These are phyloP conservation scores for Diorhabda carinulata DNA, from an alignment of 1,140 invertebrate genomes.

Conservation along the genomic window DNA sequence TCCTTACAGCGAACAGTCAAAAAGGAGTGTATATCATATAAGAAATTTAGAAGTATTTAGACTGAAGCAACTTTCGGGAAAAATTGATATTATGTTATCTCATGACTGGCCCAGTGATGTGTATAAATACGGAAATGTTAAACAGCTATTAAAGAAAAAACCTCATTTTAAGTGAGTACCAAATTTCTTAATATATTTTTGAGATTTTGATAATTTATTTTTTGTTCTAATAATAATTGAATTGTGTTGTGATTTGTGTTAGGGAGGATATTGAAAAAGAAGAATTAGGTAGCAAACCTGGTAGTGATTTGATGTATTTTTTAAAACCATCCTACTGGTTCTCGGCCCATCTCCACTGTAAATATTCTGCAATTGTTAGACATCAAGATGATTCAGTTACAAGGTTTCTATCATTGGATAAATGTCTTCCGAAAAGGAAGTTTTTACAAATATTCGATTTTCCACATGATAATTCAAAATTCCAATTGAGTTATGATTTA, in stretches of 20 bases:
- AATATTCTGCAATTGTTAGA: constrained; percentile 84
- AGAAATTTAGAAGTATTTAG: constrained; percentile 84
- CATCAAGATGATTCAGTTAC: constrained; percentile 63
- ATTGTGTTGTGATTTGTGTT: constrained; percentile 33
- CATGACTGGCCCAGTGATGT: constrained; percentile 97
- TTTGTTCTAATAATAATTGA: no score
- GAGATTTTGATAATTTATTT: no score
- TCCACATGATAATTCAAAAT: constrained; percentile 52
- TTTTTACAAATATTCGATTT: constrained; percentile 77
- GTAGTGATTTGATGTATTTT: constrained; percentile 71
- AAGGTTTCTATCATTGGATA: constrained; percentile 93
- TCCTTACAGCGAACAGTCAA: constrained; percentile 76
- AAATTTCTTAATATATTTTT: not conserved
- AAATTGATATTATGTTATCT: constrained; percentile 86
- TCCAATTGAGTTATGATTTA: constrained; percentile 77
- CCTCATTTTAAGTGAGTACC: constrained; percentile 70
- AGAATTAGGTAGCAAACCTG: constrained; percentile 78
- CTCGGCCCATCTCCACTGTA: constrained; percentile 94
- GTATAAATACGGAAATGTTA: constrained; percentile 78
- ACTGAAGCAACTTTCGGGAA: constrained; percentile 61
- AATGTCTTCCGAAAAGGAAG: constrained; percentile 83
- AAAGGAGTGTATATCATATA: constrained; percentile 89
- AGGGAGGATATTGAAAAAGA: constrained; percentile 78
- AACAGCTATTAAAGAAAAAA: constrained; percentile 76
- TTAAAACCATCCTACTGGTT: constrained; percentile 93